Percentiles rank a stretch among this genome's conserved stretches.
phyloP scores from a whole-genome alignment of 1,140 invertebrate genomes.

The Ooceraea biroi region DNA sequence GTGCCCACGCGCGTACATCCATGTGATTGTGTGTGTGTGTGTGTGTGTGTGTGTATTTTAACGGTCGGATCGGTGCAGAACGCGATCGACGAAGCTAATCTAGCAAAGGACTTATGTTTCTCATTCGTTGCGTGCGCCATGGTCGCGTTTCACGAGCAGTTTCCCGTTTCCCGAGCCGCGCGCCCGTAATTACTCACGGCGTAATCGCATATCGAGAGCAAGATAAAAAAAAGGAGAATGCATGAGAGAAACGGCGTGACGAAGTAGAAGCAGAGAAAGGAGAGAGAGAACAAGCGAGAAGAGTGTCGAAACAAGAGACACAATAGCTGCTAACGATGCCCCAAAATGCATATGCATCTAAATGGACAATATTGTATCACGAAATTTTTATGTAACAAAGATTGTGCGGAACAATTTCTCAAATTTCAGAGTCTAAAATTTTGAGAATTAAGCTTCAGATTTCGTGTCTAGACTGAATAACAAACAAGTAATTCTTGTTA shows the following conservation, averaged over 20 bases:
- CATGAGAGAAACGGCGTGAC: background rate
- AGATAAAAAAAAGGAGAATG: slow-evolving; percentile 22
- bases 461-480: background rate
- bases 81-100: slow-evolving; percentile 62
- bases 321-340: background rate
- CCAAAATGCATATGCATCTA: background rate
- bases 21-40: slow-evolving; percentile 40
- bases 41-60: slow-evolving; percentile 43
- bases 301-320: background rate
- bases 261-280: background rate
- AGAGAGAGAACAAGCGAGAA: background rate
- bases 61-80: slow-evolving; percentile 70
- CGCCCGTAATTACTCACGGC: slow-evolving; percentile 62
- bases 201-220: slow-evolving; percentile 46
- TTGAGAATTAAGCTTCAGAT: slow-evolving; percentile 5
- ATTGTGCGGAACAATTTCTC: background rate
- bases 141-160: slow-evolving; percentile 35
- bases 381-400: background rate
- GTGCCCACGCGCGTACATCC: slow-evolving; percentile 49
- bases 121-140: slow-evolving; percentile 26
- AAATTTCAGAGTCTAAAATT: background rate
- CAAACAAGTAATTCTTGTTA: too few species aligned
- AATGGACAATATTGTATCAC: background rate
- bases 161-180: slow-evolving; percentile 49
- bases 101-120: slow-evolving; percentile 44